Conservation (phyloP, 1,140 invertebrate genomes). For the Aphaenogaster floridana region DNA sequence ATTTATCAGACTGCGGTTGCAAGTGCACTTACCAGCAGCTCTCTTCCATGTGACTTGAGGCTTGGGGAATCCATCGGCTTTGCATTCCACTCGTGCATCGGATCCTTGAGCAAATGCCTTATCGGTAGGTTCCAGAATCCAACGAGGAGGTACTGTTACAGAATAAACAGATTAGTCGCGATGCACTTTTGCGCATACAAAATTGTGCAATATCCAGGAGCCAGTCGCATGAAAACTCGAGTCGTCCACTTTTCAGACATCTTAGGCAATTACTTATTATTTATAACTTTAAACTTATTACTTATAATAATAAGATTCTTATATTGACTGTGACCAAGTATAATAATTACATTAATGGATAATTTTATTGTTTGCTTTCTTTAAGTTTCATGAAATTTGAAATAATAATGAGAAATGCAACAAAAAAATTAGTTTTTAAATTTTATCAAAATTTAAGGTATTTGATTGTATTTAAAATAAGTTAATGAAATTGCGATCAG, state of each 20-base stretch:
- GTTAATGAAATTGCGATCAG: neutral
- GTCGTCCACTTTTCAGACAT: slow-evolving; percentile 10
- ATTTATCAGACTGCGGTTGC: neutral
- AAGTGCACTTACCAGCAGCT: slow-evolving; percentile 92
- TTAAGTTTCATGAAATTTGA: slow-evolving; percentile 10
- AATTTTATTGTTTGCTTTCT: neutral
- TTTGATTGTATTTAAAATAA: neutral
- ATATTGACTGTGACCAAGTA: neutral
- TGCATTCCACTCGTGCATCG: slow-evolving; percentile 97
- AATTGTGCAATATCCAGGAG: slow-evolving; percentile 69
- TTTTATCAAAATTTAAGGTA: neutral
- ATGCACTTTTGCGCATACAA: slow-evolving; percentile 16
- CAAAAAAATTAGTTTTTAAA: neutral
- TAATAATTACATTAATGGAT: neutral
- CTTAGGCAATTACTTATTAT: neutral
- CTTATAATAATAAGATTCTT: slow-evolving; percentile 10
- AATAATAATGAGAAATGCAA: neutral
- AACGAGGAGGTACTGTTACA: slow-evolving; percentile 96
- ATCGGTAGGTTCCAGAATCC: slow-evolving; percentile 98
- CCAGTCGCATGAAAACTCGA: slow-evolving; percentile 58
- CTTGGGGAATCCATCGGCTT: slow-evolving; percentile 97
- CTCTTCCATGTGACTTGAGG: slow-evolving; percentile 98
- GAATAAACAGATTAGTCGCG: slow-evolving; percentile 64
- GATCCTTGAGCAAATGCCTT: slow-evolving; percentile 97
- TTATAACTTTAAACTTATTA: neutral